Percentiles rank a stretch among this genome's conserved stretches.
These are phyloP conservation scores for Nymphalis c-album DNA, from an alignment of 2,888 invertebrate species.

Conservation along the genomic window DNA sequence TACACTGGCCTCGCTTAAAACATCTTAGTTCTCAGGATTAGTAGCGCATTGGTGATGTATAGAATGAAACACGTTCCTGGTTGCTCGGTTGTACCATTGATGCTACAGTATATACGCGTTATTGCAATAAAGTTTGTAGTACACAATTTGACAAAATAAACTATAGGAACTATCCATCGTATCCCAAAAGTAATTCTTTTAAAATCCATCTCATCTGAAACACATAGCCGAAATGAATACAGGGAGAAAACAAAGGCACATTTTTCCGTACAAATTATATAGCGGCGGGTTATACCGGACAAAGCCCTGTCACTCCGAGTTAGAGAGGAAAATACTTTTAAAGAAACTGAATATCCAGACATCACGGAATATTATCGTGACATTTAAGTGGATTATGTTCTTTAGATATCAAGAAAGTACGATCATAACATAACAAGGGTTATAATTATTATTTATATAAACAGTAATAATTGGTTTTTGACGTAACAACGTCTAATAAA, in stretches of 20 bases:
- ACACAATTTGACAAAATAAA: background rate
- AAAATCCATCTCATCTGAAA: constrained; percentile 27
- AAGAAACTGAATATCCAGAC: constrained; percentile 19
- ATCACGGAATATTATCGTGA: constrained; percentile 21
- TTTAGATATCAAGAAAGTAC: constrained; percentile 2
- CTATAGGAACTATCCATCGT: constrained; percentile 7
- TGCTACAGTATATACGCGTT: background rate
- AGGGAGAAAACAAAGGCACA: constrained; percentile 29
- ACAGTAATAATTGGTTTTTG: too few relatives aligned
- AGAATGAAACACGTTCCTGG: too few relatives aligned
- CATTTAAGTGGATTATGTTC: constrained; percentile 18
- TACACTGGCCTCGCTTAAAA: too few relatives aligned
- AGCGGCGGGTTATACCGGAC: constrained; percentile 26
- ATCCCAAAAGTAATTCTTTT: constrained; percentile 11
- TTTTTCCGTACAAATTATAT: constrained; percentile 35
- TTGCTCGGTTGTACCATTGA: background rate
- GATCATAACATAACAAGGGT: too few relatives aligned
- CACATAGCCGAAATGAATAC: constrained; percentile 18
- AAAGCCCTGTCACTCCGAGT: constrained; percentile 40
- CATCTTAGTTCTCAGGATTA: too few relatives aligned
- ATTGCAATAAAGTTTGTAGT: too few relatives aligned
- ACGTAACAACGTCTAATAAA: too few relatives aligned
- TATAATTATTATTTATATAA: too few relatives aligned
- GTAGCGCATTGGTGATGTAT: too few relatives aligned
- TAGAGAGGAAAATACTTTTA: constrained; percentile 34